Evolutionary conservation across 2,113 vertebrate species (phyloP), one percentile per base, ranked within the genome.

Genomic region (Cepphus grylle): DNA sequence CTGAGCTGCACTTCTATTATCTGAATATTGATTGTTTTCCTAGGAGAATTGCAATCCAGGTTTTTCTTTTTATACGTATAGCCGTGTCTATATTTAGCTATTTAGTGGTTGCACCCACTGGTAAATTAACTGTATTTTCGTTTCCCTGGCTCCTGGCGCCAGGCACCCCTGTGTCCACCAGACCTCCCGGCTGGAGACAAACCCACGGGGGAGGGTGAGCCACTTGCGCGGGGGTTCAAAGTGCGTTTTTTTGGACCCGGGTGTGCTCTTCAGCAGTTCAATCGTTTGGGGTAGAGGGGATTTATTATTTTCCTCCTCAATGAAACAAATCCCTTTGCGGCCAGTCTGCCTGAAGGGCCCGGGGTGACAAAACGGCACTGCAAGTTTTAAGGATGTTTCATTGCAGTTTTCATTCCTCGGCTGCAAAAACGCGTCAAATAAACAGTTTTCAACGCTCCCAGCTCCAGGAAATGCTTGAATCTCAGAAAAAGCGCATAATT

Each of bases 401-500:
- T 22, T 27, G 80, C 87, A 25, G 81, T 92, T 95, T 93, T 90
- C 40, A 40, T 40, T 40, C 78, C 94, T 65, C 1, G 30, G 59
- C 62, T 89, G 72, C 84, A 72, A 81, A 95, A 92, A 15, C 5
- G 65, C 96, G 36, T 96, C 85, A 66, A 61, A 96, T 65, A 79
- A 96, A 96, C 78, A 97, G 85, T 94, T 96, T 12, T 69, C 82
- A 80, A 56, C 29, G 53, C 95, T 88, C 90, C 88, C 66, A 87
- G 96, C 88, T 65, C 66, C 88, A 56, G 95, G 96, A 97, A 97
- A 90, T 22, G 93, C 94, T 94, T 79, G 95, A 93, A 56, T 96
- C 85, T 96, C 78, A 69, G 90, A 86, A 95, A 96, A 96, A 88
- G 90, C 93, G 32, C 92, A 40, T 98, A 97, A 98, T 97, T 96